Base-by-base conservation (phyloP, 2,797 vertebrate genomes). In the Streptopelia turtur region DNA sequence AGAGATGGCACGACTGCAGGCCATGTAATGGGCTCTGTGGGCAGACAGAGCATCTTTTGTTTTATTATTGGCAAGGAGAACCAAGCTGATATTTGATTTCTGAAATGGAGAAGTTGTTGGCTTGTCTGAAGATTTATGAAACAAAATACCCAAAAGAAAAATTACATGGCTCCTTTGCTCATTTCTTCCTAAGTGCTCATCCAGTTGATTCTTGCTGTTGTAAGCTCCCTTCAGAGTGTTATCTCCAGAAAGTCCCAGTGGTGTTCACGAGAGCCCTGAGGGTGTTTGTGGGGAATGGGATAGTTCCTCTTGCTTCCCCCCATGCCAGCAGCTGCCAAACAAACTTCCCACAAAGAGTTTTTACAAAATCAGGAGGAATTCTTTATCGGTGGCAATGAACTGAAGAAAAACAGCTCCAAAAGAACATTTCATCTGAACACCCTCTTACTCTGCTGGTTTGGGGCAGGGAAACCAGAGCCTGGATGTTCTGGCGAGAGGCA, bases 401-500 rank as follows among this genome's bases (percentile, higher is more conserved):
- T 35, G 45, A 52, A 85, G 84, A 85, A 91, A 85, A 93, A 43
- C 20, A 80, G n/a, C 45, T 59, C 49, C 33, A 5, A 45, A 89
- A 89, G 37, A 87, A 45, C 55, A 33, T 92, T 91, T 95, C 55
- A 53, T 89, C 75, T 87, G 55, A 92, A 49, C 72, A 87, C 53
- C 25, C 24, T 94, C 83, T 79, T 74, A 22, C 53, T 83, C 64
- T 68, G 43, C 80, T 89, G 60, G 49, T 71, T 77, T 90, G 75
- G 92, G 65, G 79, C 71, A 91, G 72, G 80, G 72, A 89, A 93
- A 94, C 55, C 65, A 56, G 72, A 78, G 72, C 84, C 61, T 45
- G 63, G 91, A 83, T 88, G 55, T 56, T 91, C 91, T 94, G 82
- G 65, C 91, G 91, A 17, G 76, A 87, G 84, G 91, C 91, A 64